Conservation (phyloP, 1,140 invertebrate species). For the Lethocerus indicus region DNA sequence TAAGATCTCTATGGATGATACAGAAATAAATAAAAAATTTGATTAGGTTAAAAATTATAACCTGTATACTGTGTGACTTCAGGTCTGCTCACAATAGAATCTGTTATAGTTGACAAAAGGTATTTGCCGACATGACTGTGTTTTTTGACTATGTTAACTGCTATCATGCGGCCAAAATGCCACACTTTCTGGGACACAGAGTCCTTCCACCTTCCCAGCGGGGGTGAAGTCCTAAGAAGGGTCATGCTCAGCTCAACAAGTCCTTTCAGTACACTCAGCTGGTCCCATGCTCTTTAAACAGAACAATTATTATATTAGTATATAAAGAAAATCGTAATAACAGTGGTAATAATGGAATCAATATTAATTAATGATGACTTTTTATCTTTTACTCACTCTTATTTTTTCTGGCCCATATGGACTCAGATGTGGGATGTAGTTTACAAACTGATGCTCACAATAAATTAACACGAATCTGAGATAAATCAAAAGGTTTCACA, state of each 20-base stretch:
- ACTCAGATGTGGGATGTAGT: too few species aligned
- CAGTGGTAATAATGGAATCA: too few species aligned
- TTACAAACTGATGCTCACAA: too few species aligned
- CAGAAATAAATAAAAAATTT: neutral
- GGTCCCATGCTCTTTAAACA: conserved; percentile 29
- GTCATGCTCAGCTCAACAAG: conserved; percentile 33
- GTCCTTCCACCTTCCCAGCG: conserved; percentile 23
- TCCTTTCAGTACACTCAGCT: conserved; percentile 31
- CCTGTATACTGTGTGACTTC: conserved; percentile 30
- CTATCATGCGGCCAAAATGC: conserved; percentile 28
- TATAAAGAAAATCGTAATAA: too few species aligned
- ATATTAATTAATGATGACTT: too few species aligned
- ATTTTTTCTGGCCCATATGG: too few species aligned
- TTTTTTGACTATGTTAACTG: conserved; percentile 30
- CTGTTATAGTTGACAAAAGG: conserved; percentile 28
- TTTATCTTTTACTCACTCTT: too few species aligned
- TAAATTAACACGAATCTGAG: too few species aligned
- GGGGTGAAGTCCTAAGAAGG: conserved; percentile 26
- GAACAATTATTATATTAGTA: too few species aligned
- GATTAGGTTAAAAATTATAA: conserved; percentile 16
- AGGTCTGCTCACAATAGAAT: conserved; percentile 27
- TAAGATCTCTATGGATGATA: too few species aligned
- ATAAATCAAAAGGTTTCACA: too few species aligned
- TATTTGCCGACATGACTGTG: conserved; percentile 25
- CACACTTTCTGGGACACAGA: conserved; percentile 23